A percentile compares a stretch with the other conserved stretches of the same genome.
phyloP scores from a whole-genome alignment of 2,888 invertebrate species.

The Nematopogon swammerdamellus region DNA sequence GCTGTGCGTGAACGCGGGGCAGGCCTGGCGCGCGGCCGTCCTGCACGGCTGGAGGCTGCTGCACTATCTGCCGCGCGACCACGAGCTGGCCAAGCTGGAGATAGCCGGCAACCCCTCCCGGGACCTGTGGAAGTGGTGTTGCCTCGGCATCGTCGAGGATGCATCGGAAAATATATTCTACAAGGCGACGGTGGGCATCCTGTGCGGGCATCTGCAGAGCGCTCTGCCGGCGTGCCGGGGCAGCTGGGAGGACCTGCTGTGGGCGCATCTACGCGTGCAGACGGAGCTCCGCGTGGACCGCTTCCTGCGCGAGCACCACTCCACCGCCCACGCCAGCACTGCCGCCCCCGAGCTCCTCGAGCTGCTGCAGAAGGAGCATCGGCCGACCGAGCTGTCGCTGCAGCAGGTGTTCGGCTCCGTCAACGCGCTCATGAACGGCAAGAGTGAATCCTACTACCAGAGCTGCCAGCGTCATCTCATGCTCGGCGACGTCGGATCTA shows the following conservation, averaged over 20 bases:
- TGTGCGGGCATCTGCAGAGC: constrained; percentile 80
- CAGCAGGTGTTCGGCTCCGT: constrained; percentile 43
- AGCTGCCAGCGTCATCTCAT: constrained; percentile 83
- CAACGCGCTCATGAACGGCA: constrained; percentile 45
- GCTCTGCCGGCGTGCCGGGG: constrained; percentile 69
- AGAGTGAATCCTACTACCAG: constrained; percentile 66
- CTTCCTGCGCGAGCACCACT: constrained; percentile 44
- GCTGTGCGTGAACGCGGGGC: constrained; percentile 81
- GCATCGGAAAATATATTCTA: constrained; percentile 53
- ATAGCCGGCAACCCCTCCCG: constrained; percentile 81
- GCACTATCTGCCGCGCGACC: constrained; percentile 78
- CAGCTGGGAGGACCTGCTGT: constrained; percentile 88
- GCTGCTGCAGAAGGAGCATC: constrained; percentile 33
- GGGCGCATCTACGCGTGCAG: constrained; percentile 81
- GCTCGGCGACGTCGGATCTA: constrained; percentile 70
- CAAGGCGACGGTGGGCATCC: constrained; percentile 68
- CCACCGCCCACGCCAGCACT: constrained; percentile 41
- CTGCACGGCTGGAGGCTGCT: constrained; percentile 87
- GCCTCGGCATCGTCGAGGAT: constrained; percentile 60
- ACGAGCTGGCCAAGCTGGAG: constrained; percentile 41
- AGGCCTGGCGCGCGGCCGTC: constrained; percentile 88
- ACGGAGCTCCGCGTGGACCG: constrained; percentile 83
- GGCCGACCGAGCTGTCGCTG: constrained; percentile 34
- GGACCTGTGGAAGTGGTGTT: constrained; percentile 75
- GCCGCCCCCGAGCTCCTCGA: constrained; percentile 38